Conservation (phyloP, 2,113 vertebrate genomes). For the Amazona guildingii region DNA sequence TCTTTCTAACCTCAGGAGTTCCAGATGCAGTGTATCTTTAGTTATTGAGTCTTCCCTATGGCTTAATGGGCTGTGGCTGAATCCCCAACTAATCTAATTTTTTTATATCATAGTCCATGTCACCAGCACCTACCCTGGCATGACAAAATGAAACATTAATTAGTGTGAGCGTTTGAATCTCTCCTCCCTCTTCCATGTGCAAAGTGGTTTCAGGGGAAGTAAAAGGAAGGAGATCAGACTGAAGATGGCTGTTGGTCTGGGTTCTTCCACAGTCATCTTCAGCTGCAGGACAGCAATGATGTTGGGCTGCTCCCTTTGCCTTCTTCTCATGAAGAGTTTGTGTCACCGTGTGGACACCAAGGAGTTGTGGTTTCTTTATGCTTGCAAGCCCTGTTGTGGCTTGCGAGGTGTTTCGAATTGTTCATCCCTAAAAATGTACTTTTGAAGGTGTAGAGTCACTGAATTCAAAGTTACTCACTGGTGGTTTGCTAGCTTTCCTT, state of each 20-base stretch:
- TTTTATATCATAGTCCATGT: neutral
- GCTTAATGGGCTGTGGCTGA: neutral
- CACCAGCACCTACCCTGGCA: neutral
- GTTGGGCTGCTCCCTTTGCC: neutral
- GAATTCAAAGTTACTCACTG: neutral
- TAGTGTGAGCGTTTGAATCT: neutral
- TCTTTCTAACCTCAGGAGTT: neutral
- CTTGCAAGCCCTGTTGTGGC: neutral
- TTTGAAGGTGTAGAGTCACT: neutral
- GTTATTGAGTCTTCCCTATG: neutral
- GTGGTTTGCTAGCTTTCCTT: neutral
- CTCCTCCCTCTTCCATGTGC: neutral
- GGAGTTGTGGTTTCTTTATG: accelerated
- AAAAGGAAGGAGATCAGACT: neutral
- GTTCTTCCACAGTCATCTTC: neutral
- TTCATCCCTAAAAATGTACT: neutral
- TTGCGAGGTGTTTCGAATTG: neutral
- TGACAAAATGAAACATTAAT: neutral
- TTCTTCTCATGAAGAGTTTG: neutral
- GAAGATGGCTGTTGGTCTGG: neutral
- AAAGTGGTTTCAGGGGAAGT: neutral
- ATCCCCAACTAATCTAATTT: neutral
- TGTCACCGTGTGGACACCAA: neutral
- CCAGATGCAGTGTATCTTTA: neutral
- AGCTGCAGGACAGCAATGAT: neutral